Base-by-base conservation (phyloP, 2,888 invertebrate genomes). In the Melinaea marsaeus region DNA sequence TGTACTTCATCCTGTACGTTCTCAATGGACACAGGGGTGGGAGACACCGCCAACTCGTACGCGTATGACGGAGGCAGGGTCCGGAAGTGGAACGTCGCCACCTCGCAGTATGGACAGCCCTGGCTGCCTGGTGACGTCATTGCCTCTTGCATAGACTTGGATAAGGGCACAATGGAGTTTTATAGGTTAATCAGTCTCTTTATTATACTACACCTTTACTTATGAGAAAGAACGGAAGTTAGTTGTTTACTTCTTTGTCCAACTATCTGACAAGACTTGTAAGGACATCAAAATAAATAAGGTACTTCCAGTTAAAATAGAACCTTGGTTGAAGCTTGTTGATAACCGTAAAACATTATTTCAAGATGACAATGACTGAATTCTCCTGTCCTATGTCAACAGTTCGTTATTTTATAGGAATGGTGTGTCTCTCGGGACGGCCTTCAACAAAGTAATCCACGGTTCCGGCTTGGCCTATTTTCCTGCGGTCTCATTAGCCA, bases 51-150 rank as follows among this genome's bases (percentile, higher is more conserved):
- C 4, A 91, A 93, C 72, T 96, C 96, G 0, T 96, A 95, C 79
- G 95, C 95, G 0, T 96, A 94, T 75, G 95, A 95, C 78, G 95
- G 95, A 0, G 94, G 93, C 63, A 87, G 95, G 9, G 84, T 94
- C 0, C 84, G 94, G 62, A 93, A 93, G 74, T 95, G 95, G 95
- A 95, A 95, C 74, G 92, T 94, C 0, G 91, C 93, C 45, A 94
- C 94, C 0, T 84, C 92, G 7, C 93, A 93, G 69, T 97, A 96
- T 78, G 96, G 96, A 0, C 93, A 94, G 75, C 85, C 93, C 22
- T 97, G 96, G 96, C 88, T 95, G 69, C 93, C 94, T n/a, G 96
- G 96, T 22, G 97, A 97, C 83, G 94, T 96, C 59, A 95, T 96
- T 63, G 94, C 94, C 0, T 92, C 94, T 72, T 94, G 95, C 63